A percentile compares a stretch with the other conserved stretches of the same genome.
Conservation (phyloP, 23 tunicate genomes). For the Halocynthia aurantium region DNA sequence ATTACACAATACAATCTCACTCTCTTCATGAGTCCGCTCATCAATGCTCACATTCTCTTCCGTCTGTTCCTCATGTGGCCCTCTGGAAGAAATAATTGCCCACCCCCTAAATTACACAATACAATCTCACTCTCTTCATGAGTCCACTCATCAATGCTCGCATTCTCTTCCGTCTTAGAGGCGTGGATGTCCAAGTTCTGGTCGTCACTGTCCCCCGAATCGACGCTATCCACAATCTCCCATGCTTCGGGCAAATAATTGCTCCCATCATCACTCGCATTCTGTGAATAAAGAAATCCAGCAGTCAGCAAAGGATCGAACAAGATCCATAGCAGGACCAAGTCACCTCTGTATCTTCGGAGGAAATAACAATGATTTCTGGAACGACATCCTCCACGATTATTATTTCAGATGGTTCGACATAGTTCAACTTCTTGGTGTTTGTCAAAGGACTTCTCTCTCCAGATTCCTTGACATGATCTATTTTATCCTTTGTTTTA, state of each 20-base stretch:
- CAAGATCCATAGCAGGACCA: background rate
- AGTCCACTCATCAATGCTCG: background rate
- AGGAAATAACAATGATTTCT: background rate
- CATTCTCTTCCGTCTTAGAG: background rate
- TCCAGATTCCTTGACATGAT: too few relatives aligned
- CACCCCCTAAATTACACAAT: background rate
- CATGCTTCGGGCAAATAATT: constrained; percentile 20
- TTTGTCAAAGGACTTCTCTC: too few relatives aligned
- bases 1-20: too few relatives aligned
- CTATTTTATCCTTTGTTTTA: too few relatives aligned
- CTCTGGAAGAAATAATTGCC: too few relatives aligned
- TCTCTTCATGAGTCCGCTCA: background rate
- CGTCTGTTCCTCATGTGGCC: background rate
- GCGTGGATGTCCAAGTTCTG: constrained; percentile 9
- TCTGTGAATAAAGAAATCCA: background rate
- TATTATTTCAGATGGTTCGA: background rate
- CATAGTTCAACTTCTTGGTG: too few relatives aligned
- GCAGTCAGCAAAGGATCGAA: background rate
- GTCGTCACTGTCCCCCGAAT: constrained; percentile 2
- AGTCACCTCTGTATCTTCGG: background rate
- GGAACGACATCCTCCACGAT: background rate
- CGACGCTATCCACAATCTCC: constrained; percentile 24
- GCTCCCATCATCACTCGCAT: background rate
- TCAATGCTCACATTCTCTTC: background rate
- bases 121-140: background rate